These are phyloP conservation scores for Columba livia DNA, from an alignment of 2,113 vertebrate genomes.

Conservation along the genomic window DNA sequence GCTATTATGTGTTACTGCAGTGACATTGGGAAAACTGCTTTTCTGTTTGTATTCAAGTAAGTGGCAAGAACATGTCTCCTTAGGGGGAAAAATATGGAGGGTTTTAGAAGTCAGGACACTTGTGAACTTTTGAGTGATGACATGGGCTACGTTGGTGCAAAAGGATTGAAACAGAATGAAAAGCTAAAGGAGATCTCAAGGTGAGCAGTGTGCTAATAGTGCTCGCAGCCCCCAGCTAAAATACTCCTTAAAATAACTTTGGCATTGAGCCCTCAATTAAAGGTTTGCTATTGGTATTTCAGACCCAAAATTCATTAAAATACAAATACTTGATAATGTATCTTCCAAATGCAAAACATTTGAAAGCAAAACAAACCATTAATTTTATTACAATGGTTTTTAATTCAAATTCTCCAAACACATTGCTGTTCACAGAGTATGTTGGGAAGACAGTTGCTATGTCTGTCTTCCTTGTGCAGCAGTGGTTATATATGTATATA, in stretches of 20 bases:
- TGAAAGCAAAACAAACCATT: not conserved
- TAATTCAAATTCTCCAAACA: not conserved
- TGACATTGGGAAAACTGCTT: accelerated
- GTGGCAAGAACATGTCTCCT: accelerated
- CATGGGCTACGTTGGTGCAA: accelerated
- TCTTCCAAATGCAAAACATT: not conserved
- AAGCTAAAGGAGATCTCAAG: not conserved
- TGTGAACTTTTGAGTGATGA: not conserved
- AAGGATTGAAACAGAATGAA: not conserved
- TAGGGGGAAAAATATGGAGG: accelerated
- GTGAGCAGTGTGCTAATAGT: accelerated
- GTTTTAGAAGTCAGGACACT: not conserved
- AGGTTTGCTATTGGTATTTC: not conserved
- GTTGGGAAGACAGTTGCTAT: not conserved
- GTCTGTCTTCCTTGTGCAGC: not conserved
- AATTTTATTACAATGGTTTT: not conserved
- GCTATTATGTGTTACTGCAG: accelerated
- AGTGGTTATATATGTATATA: not conserved
- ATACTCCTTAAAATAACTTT: not conserved
- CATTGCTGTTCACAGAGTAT: accelerated
- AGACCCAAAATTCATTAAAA: not conserved
- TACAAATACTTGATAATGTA: not conserved
- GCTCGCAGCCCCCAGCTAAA: not conserved
- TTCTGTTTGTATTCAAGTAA: not conserved
- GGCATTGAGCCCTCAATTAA: not conserved